Conservation (phyloP, 35 echinoderm and acorn worm species). For the Apostichopus parvimensis region DNA sequence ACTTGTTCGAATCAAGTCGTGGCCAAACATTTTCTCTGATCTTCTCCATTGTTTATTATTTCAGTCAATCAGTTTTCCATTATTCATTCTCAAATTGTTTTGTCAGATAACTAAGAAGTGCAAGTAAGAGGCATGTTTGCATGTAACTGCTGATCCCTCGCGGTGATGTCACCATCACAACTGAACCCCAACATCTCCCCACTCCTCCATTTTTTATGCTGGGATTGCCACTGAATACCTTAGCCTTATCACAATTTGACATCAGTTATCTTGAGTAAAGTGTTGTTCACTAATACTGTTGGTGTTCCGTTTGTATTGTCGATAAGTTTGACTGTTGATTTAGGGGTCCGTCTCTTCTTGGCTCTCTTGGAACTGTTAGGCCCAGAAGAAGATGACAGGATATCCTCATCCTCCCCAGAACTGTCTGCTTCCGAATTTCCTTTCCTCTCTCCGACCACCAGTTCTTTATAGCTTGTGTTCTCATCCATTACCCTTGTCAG, state of each 20-base stretch:
- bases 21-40: no score
- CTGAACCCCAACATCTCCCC: no score
- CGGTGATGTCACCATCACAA: no score
- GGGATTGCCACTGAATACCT: not conserved
- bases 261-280: slow-evolving; percentile 19
- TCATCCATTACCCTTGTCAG: slow-evolving; percentile 62
- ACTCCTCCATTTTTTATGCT: no score
- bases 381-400: not conserved
- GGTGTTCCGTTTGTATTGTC: slow-evolving; percentile 11
- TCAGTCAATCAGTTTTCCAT: no score
- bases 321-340: slow-evolving; percentile 30
- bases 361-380: not conserved
- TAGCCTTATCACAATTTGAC: not conserved
- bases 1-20: no score
- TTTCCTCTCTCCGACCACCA: slow-evolving; percentile 57
- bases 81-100: no score
- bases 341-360: not conserved
- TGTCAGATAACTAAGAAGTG: not conserved
- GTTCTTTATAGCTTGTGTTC: slow-evolving; percentile 68
- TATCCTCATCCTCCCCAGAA: not conserved
- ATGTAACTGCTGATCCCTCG: no score
- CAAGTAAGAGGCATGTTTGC: no score
- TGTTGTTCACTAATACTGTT: slow-evolving; percentile 29
- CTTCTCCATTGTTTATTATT: no score
- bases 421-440: not conserved